Evolutionary conservation across 2,888 invertebrate genomes (phyloP).

Genomic region (Melikaiella ostensackeni): DNA sequence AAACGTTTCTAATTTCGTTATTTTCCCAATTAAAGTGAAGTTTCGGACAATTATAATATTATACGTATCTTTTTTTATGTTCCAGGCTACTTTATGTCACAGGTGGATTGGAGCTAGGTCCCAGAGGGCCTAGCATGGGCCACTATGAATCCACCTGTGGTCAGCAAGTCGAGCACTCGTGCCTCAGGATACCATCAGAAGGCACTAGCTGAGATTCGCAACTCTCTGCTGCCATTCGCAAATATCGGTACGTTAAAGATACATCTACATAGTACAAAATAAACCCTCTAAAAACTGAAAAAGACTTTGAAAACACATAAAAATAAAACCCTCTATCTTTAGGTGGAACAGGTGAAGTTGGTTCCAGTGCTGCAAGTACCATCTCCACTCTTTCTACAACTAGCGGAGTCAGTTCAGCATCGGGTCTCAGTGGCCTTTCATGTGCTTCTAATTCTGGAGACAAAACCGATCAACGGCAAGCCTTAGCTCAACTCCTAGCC

Average conservation of each 20-base stretch:
- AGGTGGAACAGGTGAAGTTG: conserved; percentile 81
- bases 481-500: conserved; percentile 83
- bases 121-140: conserved; percentile 77
- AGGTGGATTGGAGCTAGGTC: conserved; percentile 76
- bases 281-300: not conserved
- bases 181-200: conserved; percentile 91
- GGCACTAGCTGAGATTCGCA: conserved; percentile 91
- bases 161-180: conserved; percentile 83
- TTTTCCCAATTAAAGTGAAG: too few species aligned
- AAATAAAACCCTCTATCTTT: not conserved
- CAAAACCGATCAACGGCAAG: conserved; percentile 83
- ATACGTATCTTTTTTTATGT: conserved; percentile 41
- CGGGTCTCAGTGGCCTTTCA: conserved; percentile 80
- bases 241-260: conserved; percentile 78
- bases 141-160: conserved; percentile 79
- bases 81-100: conserved; percentile 67
- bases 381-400: conserved; percentile 83
- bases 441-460: conserved; percentile 82
- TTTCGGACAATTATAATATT: too few species aligned
- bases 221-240: conserved; percentile 89
- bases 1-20: too few species aligned
- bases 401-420: conserved; percentile 81
- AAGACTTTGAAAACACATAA: not conserved
- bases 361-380: conserved; percentile 87
- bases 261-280: not conserved